Evolutionary conservation across 2,888 invertebrate genomes (phyloP), one percentile per base, ranked within the genome.

Genomic region (Eulithis testata): DNA sequence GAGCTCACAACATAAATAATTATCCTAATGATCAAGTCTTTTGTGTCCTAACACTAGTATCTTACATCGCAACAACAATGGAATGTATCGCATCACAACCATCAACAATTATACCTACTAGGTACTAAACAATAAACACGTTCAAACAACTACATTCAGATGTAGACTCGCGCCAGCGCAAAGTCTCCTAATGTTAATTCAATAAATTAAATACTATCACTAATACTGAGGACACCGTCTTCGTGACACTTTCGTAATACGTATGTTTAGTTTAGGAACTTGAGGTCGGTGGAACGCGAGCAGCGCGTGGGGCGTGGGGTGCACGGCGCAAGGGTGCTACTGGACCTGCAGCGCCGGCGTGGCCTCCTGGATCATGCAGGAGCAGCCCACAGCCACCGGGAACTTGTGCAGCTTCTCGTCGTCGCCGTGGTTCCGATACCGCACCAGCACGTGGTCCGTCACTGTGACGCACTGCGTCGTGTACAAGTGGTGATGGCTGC

Each of bases 301-400:
- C 21, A 50, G 43, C 44, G 37, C 43, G 47, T 76, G 14, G 14
- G 4, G 1, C 31, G 3, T 6, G 4, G 60, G 5, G 11, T 11
- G 44, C 45, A 27, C 76, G 68, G 66, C 73, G 8, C 7, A 31
- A 73, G 75, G 79, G 76, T 72, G 77, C 75, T 21, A 43, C 86
- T 82, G 77, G 88, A 52, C 63, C 54, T 70, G 65, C 70, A 51
- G 60, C 69, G 82, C 83, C 50, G 14, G 36, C 57, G 79, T 71
- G 65, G 73, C 73, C 73, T 80, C 75, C 70, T 79, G 77, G 73
- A 90, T 82, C 79, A 90, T 83, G 84, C 92, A 92, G 49, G 86
- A 76, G 88, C 92, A 92, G 77, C 92, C 92, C 66, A 92, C 90
- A 11, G 86, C 76, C 77, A 91, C 91, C 67, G 79, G 78, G 69